Conservation (phyloP, 2,113 vertebrate genomes). For the Athene cunicularia region DNA sequence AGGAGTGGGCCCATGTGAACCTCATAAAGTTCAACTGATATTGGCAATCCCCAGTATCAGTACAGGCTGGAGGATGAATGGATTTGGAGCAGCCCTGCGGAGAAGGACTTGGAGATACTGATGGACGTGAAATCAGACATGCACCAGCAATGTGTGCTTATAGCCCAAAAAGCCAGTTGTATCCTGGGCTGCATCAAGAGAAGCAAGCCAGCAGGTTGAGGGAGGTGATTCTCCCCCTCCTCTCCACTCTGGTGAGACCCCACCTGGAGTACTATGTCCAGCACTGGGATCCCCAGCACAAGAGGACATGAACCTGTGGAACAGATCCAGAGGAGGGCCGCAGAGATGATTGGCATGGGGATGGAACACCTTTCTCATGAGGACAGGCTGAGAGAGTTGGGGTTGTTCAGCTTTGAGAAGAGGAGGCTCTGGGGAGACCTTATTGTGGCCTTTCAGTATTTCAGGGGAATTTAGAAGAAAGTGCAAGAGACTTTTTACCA, state of each 20-base stretch:
- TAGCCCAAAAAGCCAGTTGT: neutral
- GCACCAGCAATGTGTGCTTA: rapidly evolving
- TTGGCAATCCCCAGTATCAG: neutral
- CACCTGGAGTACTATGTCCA: neutral
- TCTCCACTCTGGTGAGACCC: neutral
- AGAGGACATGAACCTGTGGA: neutral
- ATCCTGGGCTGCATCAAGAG: neutral
- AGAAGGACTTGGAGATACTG: neutral
- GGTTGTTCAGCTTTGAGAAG: neutral
- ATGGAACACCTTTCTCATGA: rapidly evolving
- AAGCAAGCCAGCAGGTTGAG: rapidly evolving
- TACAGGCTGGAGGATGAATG: neutral
- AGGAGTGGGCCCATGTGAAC: neutral
- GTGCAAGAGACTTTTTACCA: neutral
- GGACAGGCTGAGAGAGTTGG: neutral
- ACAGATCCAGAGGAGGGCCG: neutral
- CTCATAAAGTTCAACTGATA: neutral
- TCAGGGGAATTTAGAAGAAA: neutral
- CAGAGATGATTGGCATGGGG: neutral
- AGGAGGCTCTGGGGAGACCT: neutral
- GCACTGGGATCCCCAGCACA: neutral
- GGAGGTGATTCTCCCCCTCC: neutral
- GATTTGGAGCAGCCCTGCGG: neutral
- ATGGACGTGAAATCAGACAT: neutral
- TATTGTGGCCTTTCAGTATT: neutral